Percentiles rank a stretch among this genome's conserved stretches.
phyloP scores from a whole-genome alignment of 2,888 invertebrate genomes.

The Automeris io region DNA sequence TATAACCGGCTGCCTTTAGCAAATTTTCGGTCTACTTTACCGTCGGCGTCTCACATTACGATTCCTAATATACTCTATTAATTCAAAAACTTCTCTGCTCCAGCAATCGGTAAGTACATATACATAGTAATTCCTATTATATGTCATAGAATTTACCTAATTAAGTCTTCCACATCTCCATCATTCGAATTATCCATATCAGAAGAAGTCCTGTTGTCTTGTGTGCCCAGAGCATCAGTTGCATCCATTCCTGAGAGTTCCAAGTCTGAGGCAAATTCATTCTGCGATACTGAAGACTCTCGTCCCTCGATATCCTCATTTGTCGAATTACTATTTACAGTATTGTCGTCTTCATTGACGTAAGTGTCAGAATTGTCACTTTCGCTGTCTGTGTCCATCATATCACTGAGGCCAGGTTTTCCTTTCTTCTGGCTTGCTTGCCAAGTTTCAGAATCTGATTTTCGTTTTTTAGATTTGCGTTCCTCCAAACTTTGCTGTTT shows the following conservation, averaged over 20 bases:
- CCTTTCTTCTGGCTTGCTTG: constrained; percentile 79
- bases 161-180: constrained; percentile 79
- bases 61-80: too few species aligned
- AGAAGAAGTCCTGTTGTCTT: constrained; percentile 59
- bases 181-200: constrained; percentile 80
- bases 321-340: constrained; percentile 63
- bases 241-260: constrained; percentile 80
- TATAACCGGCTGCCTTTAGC: too few species aligned
- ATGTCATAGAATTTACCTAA: constrained; percentile 60
- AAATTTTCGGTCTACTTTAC: too few species aligned
- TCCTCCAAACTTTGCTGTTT: constrained; percentile 52
- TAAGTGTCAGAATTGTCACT: constrained; percentile 63
- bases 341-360: constrained; percentile 65
- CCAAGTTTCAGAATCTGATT: constrained; percentile 77
- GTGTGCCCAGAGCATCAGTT: constrained; percentile 70
- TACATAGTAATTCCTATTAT: too few species aligned
- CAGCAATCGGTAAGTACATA: too few species aligned
- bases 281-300: constrained; percentile 66
- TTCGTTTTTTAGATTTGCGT: constrained; percentile 78
- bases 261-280: constrained; percentile 78
- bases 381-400: constrained; percentile 79
- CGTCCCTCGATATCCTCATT: constrained; percentile 61
- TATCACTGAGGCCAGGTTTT: constrained; percentile 75
- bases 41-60: too few species aligned
- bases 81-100: too few species aligned